Percentiles rank a stretch among this genome's conserved stretches.
These are phyloP conservation scores for Oxycera nigricornis DNA, from an alignment of 2,888 invertebrate genomes.

Conservation along the genomic window DNA sequence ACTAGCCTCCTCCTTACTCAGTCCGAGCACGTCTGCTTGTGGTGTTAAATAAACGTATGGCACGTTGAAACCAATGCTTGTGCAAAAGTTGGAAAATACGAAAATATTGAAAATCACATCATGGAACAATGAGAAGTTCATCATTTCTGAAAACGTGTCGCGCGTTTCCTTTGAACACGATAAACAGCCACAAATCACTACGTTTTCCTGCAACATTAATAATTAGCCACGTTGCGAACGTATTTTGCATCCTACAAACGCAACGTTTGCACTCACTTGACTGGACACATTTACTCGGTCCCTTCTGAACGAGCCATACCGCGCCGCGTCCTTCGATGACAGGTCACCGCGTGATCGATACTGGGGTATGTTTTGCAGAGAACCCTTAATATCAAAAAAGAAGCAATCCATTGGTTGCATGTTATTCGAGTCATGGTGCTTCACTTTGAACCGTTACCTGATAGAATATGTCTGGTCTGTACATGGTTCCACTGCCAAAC, in stretches of 20 bases:
- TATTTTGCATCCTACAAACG: neutral
- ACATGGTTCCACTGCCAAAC: conserved; percentile 79
- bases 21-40: conserved; percentile 69
- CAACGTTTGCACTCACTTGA: conserved; percentile 50
- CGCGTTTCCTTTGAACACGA: conserved; percentile 74
- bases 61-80: conserved; percentile 91
- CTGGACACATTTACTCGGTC: conserved; percentile 42
- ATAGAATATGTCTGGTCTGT: conserved; percentile 88
- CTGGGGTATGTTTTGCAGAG: conserved; percentile 65
- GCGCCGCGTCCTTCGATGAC: conserved; percentile 56
- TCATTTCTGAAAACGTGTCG: conserved; percentile 79
- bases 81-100: conserved; percentile 86
- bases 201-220: conserved; percentile 51
- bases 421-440: neutral
- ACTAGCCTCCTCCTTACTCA: conserved; percentile 68
- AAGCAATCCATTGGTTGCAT: neutral
- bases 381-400: conserved; percentile 56
- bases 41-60: conserved; percentile 88
- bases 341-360: conserved; percentile 66
- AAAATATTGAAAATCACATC: conserved; percentile 90
- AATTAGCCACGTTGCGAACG: conserved; percentile 47
- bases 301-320: conserved; percentile 61
- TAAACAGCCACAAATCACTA: conserved; percentile 66
- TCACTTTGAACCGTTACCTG: conserved; percentile 67
- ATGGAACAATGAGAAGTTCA: conserved; percentile 82